These are phyloP conservation scores for Pedetes capensis DNA, from an alignment of 2,113 vertebrate species.

Conservation along the genomic window DNA sequence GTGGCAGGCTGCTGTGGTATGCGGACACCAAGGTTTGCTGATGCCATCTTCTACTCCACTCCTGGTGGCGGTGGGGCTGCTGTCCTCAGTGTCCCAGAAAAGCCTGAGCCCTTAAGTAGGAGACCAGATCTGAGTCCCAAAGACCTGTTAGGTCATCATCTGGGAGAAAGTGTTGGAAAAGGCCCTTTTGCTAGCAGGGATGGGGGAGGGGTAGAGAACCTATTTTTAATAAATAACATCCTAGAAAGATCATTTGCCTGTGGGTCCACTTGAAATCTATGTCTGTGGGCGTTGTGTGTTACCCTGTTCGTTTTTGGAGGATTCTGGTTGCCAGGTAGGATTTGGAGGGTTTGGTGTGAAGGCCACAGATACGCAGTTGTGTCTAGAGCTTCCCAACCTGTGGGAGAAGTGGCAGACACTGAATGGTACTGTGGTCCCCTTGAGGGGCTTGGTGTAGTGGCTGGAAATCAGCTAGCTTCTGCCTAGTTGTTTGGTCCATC, in stretches of 20 bases:
- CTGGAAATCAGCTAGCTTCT: background rate
- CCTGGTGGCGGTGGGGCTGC: background rate
- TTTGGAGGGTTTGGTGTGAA: background rate
- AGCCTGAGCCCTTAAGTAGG: background rate
- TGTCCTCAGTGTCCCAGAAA: background rate
- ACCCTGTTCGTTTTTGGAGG: background rate
- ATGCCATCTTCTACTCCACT: fast-evolving
- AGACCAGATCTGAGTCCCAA: background rate
- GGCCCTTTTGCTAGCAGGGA: background rate
- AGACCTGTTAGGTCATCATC: background rate
- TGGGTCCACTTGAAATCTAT: background rate
- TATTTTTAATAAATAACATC: slow-evolving; percentile 62
- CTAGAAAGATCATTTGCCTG: background rate
- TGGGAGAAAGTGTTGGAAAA: background rate
- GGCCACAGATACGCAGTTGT: background rate
- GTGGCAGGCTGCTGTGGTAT: background rate
- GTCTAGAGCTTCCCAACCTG: fast-evolving
- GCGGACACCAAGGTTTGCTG: fast-evolving
- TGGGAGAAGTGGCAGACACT: background rate
- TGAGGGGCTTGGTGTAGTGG: fast-evolving
- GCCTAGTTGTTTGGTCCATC: no score
- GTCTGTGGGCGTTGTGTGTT: background rate
- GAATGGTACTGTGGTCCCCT: fast-evolving
- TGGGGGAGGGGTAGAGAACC: background rate
- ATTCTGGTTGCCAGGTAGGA: background rate